Percentiles rank a stretch among this genome's conserved stretches.
These are phyloP conservation scores for Zaprionus tsacasi DNA, from an alignment of 1,140 invertebrate genomes.

Conservation along the genomic window DNA sequence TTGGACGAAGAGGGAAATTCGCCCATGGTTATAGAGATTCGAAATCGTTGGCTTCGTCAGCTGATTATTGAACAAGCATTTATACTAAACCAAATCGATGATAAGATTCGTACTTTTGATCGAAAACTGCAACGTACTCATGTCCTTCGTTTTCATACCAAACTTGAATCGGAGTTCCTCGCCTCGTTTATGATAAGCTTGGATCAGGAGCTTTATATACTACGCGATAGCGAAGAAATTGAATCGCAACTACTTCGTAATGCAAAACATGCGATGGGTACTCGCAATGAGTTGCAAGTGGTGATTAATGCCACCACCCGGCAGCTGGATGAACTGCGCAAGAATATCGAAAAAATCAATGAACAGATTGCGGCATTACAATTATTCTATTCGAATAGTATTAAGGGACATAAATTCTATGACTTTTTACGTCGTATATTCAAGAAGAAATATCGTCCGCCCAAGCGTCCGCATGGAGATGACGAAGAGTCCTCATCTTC, in stretches of 20 bases:
- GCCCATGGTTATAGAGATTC: constrained; percentile 66
- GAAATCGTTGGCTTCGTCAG: constrained; percentile 74
- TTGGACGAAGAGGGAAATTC: constrained; percentile 45
- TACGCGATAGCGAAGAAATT: constrained; percentile 90
- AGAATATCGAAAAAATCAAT: constrained; percentile 86
- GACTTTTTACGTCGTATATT: constrained; percentile 91
- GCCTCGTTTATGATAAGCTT: constrained; percentile 89
- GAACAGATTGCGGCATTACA: constrained; percentile 86
- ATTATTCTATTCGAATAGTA: constrained; percentile 86
- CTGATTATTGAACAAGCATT: constrained; percentile 87
- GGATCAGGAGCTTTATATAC: constrained; percentile 91
- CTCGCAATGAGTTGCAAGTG: constrained; percentile 82
- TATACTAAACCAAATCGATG: constrained; percentile 86
- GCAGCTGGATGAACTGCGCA: constrained; percentile 86
- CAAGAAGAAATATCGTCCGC: constrained; percentile 89
- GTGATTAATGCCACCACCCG: constrained; percentile 85
- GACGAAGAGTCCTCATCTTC: constrained; percentile 65
- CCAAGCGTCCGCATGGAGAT: constrained; percentile 80
- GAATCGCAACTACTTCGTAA: constrained; percentile 88
- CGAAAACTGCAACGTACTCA: constrained; percentile 87
- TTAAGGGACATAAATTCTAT: constrained; percentile 89
- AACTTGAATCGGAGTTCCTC: constrained; percentile 87
- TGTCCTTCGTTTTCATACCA: constrained; percentile 87
- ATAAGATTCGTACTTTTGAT: constrained; percentile 88
- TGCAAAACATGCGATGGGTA: constrained; percentile 86